Conservation (phyloP, 1,140 invertebrate genomes). For the Bombus impatiens region DNA sequence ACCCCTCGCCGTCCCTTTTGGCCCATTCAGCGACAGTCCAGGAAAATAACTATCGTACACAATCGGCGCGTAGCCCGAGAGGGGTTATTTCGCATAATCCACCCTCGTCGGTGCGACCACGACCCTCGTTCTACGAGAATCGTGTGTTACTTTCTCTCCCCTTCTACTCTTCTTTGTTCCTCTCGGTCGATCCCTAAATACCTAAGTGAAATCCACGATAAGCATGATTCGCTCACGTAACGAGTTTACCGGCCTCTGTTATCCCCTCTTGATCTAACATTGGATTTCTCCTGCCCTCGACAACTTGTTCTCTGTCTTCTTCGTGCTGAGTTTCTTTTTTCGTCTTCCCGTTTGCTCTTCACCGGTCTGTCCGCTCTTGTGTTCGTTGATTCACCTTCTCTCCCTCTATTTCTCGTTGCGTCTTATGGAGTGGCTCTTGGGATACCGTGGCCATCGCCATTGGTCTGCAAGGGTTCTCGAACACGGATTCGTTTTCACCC, state of each 20-base stretch:
- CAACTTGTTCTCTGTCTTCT: neutral
- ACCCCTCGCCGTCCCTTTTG: neutral
- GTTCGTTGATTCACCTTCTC: slow-evolving; percentile 5
- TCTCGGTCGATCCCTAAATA: slow-evolving; percentile 69
- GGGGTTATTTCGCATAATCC: slow-evolving; percentile 73
- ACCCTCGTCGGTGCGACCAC: slow-evolving; percentile 49
- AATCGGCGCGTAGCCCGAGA: slow-evolving; percentile 65
- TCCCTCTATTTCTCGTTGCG: slow-evolving; percentile 22
- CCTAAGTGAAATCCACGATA: slow-evolving; percentile 81
- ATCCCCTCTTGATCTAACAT: slow-evolving; percentile 48
- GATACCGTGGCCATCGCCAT: neutral
- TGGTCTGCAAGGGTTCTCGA: slow-evolving; percentile 9
- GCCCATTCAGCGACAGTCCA: slow-evolving; percentile 50
- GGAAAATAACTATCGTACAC: slow-evolving; percentile 68
- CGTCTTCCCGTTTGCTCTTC: neutral
- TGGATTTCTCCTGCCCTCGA: slow-evolving; percentile 14
- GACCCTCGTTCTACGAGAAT: slow-evolving; percentile 43
- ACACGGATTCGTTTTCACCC: slow-evolving; percentile 14
- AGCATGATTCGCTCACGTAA: slow-evolving; percentile 79
- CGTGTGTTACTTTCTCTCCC: slow-evolving; percentile 28
- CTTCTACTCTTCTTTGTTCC: neutral
- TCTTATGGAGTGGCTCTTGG: neutral
- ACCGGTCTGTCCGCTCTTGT: too few relatives aligned
- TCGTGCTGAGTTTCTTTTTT: slow-evolving; percentile 17
- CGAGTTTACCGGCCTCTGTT: slow-evolving; percentile 76